Percentiles rank a stretch among this genome's conserved stretches.
These are phyloP conservation scores for Samia ricini DNA, from an alignment of 1,140 invertebrate species.

Conservation along the genomic window DNA sequence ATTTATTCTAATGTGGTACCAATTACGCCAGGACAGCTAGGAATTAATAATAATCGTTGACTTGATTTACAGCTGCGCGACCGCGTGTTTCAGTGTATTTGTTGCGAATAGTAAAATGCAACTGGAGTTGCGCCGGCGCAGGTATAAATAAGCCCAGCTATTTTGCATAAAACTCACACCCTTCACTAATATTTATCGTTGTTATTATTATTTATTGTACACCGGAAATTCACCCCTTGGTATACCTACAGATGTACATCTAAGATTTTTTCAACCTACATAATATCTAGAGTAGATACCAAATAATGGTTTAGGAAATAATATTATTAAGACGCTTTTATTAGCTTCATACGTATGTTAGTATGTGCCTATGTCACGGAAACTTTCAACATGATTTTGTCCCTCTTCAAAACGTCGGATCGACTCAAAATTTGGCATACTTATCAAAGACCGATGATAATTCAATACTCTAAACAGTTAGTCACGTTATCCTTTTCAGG, in stretches of 20 bases:
- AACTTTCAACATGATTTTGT: too few relatives aligned
- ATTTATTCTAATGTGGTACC: too few relatives aligned
- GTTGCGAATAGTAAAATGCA: not conserved
- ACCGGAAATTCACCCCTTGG: slow-evolving; percentile 26
- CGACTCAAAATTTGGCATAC: too few relatives aligned
- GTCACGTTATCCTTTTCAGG: too few relatives aligned
- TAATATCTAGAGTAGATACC: not conserved
- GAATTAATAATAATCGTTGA: not conserved
- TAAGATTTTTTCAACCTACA: slow-evolving; percentile 1
- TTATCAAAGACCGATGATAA: too few relatives aligned
- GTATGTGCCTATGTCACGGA: too few relatives aligned
- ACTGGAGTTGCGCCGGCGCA: not conserved
- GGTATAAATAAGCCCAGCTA: slow-evolving; percentile 18
- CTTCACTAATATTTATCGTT: slow-evolving; percentile 26
- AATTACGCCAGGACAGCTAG: too few relatives aligned
- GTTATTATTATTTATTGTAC: slow-evolving; percentile 28
- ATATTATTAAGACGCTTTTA: too few relatives aligned
- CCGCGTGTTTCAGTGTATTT: not conserved
- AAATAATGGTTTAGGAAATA: too few relatives aligned
- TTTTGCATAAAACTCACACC: slow-evolving; percentile 32
- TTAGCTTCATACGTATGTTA: too few relatives aligned
- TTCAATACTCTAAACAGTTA: too few relatives aligned
- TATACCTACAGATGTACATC: slow-evolving; percentile 17
- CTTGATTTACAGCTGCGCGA: not conserved
- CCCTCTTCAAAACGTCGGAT: too few relatives aligned